Percentiles rank a stretch among this genome's conserved stretches.
Evolutionary conservation across 2,888 invertebrate species (phyloP).

Genomic region (Xylophagus ater): DNA sequence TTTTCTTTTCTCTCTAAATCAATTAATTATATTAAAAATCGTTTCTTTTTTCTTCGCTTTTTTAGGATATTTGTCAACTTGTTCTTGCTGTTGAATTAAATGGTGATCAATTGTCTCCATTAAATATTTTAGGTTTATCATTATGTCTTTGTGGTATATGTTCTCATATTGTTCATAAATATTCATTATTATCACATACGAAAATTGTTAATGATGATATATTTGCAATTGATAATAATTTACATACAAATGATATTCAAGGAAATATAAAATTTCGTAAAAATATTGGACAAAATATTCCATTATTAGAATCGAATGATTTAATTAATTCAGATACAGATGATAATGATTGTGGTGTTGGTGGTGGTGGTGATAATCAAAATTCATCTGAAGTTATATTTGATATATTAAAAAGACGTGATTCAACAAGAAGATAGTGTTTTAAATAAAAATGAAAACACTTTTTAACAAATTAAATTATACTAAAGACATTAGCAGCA

Average conservation of each 20-base stretch:
- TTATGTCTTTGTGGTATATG: conserved; percentile 82
- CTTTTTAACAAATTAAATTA: no score
- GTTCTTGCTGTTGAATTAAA: conserved; percentile 77
- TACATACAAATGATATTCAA: conserved; percentile 19
- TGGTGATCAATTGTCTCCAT: conserved; percentile 68
- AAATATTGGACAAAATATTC: conserved; percentile 30
- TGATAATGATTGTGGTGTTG: no score
- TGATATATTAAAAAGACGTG: conserved; percentile 46
- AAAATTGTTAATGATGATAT: conserved; percentile 23
- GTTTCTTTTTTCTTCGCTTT: conserved; percentile 10
- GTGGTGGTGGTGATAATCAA: conserved; percentile 39
- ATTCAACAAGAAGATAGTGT: conserved; percentile 23
- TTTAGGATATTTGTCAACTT: conserved; percentile 83
- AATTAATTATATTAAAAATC: conserved; percentile 4
- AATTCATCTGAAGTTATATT: conserved; percentile 43
- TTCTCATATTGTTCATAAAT: conserved; percentile 71
- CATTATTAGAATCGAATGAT: conserved; percentile 29
- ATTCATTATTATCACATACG: conserved; percentile 22
- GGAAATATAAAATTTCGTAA: conserved; percentile 18
- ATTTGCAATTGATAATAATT: conserved; percentile 23
- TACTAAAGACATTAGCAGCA: no score
- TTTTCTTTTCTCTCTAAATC: neutral
- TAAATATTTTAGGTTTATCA: conserved; percentile 77
- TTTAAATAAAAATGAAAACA: no score
- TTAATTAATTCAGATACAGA: conserved; percentile 29